phyloP scores from a whole-genome alignment of 2,888 invertebrate species.

The Strigamia crassipes region DNA sequence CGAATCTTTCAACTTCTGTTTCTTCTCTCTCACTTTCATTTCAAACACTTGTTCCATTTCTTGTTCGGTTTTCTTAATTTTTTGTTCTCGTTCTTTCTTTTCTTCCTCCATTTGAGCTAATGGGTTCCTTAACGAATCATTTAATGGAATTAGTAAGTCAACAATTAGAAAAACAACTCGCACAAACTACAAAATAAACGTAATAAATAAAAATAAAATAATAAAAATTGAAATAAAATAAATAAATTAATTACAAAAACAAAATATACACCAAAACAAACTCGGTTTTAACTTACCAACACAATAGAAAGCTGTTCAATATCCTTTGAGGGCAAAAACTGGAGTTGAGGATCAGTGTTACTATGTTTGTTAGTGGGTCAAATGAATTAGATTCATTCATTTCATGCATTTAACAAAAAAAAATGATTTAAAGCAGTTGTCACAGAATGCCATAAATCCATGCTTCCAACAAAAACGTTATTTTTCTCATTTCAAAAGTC shows the following conservation, averaged over 20 bases:
- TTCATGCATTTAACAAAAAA: constrained; percentile 16
- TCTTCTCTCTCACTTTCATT: constrained; percentile 96
- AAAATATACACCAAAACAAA: constrained; percentile 44
- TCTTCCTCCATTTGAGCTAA: constrained; percentile 98
- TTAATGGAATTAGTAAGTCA: background rate
- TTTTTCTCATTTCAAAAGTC: background rate
- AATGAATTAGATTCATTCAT: constrained; percentile 39
- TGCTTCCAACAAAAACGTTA: background rate
- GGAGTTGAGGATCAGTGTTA: constrained; percentile 59
- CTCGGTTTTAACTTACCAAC: constrained; percentile 72
- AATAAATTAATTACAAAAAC: constrained; percentile 45
- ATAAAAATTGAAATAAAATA: background rate
- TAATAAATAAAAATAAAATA: background rate
- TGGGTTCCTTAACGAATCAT: constrained; percentile 75
- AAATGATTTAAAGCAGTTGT: constrained; percentile 29
- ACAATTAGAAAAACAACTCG: background rate
- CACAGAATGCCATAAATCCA: constrained; percentile 19
- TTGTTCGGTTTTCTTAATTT: constrained; percentile 98
- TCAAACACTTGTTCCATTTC: constrained; percentile 99
- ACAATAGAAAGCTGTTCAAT: constrained; percentile 86
- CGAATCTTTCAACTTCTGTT: constrained; percentile 92
- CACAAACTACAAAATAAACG: background rate
- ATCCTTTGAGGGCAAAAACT: constrained; percentile 84
- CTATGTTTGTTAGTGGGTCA: constrained; percentile 43
- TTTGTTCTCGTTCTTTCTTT: constrained; percentile 90